phyloP scores from a whole-genome alignment of 2,113 vertebrate genomes.

The Nipponia nippon region DNA sequence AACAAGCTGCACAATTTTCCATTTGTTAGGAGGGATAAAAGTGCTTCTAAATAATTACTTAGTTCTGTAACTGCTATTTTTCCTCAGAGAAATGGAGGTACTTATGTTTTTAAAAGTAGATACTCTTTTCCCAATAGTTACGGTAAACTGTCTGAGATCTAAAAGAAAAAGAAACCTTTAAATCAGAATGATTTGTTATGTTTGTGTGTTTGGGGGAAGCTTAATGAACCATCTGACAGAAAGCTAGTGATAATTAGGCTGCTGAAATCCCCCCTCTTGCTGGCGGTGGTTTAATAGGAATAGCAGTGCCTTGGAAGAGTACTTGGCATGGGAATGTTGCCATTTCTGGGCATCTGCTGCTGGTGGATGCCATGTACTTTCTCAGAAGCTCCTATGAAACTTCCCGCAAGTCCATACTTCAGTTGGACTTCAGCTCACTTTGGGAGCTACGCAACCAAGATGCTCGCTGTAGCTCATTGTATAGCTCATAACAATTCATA shows the following conservation, averaged over 20 bases:
- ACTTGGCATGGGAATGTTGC: neutral
- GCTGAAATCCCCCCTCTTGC: neutral
- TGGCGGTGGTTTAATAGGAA: neutral
- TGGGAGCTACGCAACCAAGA: neutral
- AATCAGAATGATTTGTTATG: neutral
- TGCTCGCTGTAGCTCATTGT: fast-evolving
- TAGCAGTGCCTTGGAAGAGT: neutral
- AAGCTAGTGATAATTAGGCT: neutral
- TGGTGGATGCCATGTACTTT: neutral
- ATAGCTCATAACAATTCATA: neutral
- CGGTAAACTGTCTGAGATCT: neutral
- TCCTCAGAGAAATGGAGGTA: neutral
- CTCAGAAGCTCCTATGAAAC: neutral
- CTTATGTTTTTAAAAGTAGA: neutral
- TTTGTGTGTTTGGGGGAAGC: neutral
- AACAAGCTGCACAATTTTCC: neutral
- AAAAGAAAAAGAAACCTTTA: neutral
- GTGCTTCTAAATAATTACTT: neutral
- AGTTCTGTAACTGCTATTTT: neutral
- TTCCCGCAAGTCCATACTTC: neutral
- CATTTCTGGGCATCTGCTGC: neutral
- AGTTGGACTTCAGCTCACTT: neutral
- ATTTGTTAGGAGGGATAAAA: neutral
- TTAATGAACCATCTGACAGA: neutral
- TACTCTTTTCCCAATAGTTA: neutral